Base-by-base conservation (phyloP, 2,113 vertebrate genomes). In the Spermophilus dauricus region DNA sequence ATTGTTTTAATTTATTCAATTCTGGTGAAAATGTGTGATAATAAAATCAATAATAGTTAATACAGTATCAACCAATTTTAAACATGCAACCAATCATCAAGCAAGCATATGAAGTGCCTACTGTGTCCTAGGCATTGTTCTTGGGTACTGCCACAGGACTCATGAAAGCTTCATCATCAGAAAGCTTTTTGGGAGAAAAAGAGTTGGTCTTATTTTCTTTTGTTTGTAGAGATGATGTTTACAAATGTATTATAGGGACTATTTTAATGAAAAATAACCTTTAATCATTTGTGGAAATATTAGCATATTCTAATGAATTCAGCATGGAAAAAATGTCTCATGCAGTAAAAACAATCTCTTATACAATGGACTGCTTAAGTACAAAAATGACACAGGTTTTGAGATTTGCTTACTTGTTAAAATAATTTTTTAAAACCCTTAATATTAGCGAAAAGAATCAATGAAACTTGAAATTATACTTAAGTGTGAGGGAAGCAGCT, bases 381-480 rank as follows among this genome's bases (percentile, higher is more conserved):
- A 92, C 28, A 80, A 37, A 91, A 95, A 93, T 8, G 22, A 65
- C 67, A 8, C 45, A 80, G 2, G 84, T 58, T 93, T 77, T 63
- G 8, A 91, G 32, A 83, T 93, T 78, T 89, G 14, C 34, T 94
- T 83, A 28, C 39, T 39, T 78, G n/a, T 86, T 73, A 48, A 80
- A 80, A 61, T 67, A 22, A 58, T 89, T 51, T 58, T 24, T 26
- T 4, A 67, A 91, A 91, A 51, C 1, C 0, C 14, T 78, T 76
- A 95, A 51, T 85, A 96, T 89, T 88, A 94, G 75, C 22, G 65
- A 89, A 93, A 86, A 87, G 56, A 45, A 28, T 51, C 32, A 63
- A 28, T 91, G 93, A 89, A 67, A 90, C 86, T 91, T 95, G 26
- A 95, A 93, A 58, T 81, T 42, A 69, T 82, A 92, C 86, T 78